phyloP scores from a whole-genome alignment of 92 coral and sea anemone genomes.

The Epizoanthus rinbou region DNA sequence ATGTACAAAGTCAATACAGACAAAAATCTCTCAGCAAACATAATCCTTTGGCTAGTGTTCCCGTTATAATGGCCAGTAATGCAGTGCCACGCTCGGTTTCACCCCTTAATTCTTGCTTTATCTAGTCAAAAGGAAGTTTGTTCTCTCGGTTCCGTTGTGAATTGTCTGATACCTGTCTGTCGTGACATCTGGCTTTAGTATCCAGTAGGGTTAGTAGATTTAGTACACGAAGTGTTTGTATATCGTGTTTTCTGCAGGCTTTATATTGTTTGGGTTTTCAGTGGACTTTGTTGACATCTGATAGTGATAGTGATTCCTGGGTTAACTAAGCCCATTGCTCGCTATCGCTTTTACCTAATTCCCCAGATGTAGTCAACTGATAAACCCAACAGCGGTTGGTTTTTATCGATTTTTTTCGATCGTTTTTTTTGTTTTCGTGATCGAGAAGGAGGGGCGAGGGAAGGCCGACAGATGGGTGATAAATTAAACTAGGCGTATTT shows the following conservation, averaged over 20 bases:
- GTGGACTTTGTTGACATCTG: not conserved
- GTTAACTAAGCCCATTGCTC: no score
- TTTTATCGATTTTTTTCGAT: no score
- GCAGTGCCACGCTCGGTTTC: slow-evolving; percentile 3
- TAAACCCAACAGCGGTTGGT: no score
- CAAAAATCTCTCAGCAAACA: not conserved
- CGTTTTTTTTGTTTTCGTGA: no score
- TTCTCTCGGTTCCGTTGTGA: not conserved
- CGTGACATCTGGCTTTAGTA: not conserved
- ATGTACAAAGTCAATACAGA: not conserved
- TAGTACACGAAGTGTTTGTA: not conserved
- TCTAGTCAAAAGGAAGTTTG: not conserved
- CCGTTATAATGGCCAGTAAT: not conserved
- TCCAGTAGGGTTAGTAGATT: not conserved
- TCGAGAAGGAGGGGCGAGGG: no score
- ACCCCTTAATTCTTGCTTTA: not conserved
- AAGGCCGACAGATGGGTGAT: no score
- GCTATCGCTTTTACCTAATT: no score
- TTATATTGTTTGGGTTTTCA: not conserved
- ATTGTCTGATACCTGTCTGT: not conserved
- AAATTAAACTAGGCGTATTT: no score
- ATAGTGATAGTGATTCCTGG: no score
- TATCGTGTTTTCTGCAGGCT: not conserved
- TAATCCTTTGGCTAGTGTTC: not conserved
- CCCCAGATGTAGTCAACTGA: no score